A percentile compares a stretch with the other conserved stretches of the same genome.
These are phyloP conservation scores for Gymnothorax javanicus DNA, from an alignment of 2,797 vertebrate genomes.

Conservation along the genomic window DNA sequence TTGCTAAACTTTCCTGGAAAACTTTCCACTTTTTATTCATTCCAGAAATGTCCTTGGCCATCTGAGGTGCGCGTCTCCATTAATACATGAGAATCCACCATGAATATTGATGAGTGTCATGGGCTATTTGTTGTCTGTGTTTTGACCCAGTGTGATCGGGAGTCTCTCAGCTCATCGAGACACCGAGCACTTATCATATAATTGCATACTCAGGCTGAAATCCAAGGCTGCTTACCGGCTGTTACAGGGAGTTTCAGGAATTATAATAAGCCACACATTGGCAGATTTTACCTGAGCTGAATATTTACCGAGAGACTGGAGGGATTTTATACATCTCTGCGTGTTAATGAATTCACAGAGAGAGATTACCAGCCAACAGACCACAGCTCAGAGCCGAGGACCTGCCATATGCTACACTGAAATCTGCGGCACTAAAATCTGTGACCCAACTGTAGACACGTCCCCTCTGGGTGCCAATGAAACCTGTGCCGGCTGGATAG, in stretches of 20 bases:
- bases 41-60: background rate
- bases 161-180: background rate
- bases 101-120: background rate
- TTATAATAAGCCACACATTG: background rate
- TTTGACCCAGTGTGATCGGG: background rate
- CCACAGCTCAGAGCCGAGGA: background rate
- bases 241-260: background rate
- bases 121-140: background rate
- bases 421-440: too few species aligned
- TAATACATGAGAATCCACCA: background rate
- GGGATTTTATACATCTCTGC: background rate
- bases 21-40: background rate
- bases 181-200: background rate
- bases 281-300: background rate
- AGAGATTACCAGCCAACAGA: background rate
- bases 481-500: too few species aligned
- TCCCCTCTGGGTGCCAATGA: too few species aligned
- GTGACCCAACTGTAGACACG: too few species aligned
- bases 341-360: background rate
- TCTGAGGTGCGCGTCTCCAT: background rate
- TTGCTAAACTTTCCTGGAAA: too few species aligned
- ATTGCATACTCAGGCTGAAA: background rate
- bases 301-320: background rate
- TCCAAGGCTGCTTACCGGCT: background rate
- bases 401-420: background rate